Evolutionary conservation across 2,888 invertebrate species (phyloP), one percentile per base, ranked within the genome.

Genomic region (Tipula confusa): DNA sequence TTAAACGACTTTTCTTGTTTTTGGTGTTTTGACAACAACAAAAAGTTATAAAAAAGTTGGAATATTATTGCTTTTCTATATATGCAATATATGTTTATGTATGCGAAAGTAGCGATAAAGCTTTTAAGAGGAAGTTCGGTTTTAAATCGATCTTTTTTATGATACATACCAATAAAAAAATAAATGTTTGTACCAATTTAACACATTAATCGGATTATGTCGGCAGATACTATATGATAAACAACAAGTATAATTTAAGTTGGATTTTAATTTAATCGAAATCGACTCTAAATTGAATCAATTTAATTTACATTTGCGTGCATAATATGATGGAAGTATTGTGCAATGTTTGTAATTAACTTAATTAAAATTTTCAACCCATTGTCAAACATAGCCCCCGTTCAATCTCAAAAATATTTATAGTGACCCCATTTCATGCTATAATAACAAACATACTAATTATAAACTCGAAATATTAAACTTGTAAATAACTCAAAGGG

Each of bases 1-100:
- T 64, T 64, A 64, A 64, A 64, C 64, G 64, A 64, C 24, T 24
- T 64, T 64, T 64, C 24, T 64, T 64, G 64, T 64, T 64, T 64
- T 24, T 64, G 64, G 18, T 64, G 18, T 64, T 64, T 18, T 24
- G 18, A 64, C 24, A 24, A 18, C 18, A n/a, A 43, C 2, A 43
- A 24, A 18, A 33, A 33, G 33, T 33, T 33, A 0, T 33, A 7
- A 33, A 64, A 64, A 43, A 43, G 24, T 2, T 43, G 2, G 15
- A 64, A 64, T 24, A 24, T 24, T 24, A 64, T 64, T 64, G 64
- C 64, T 64, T n/a, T n/a, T 24, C 24, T 24, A 15, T 15, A 36
- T 36, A 36, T n/a, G 36, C 1, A 9, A n/a, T 43, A 64, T 9
- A 64, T n/a, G n/a, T n/a, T n/a, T n/a, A n/a, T n/a, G n/a, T n/a